Evolutionary conservation across 2,888 invertebrate genomes (phyloP), one percentile per base, ranked within the genome.

Genomic region (Ametastegia equiseti): DNA sequence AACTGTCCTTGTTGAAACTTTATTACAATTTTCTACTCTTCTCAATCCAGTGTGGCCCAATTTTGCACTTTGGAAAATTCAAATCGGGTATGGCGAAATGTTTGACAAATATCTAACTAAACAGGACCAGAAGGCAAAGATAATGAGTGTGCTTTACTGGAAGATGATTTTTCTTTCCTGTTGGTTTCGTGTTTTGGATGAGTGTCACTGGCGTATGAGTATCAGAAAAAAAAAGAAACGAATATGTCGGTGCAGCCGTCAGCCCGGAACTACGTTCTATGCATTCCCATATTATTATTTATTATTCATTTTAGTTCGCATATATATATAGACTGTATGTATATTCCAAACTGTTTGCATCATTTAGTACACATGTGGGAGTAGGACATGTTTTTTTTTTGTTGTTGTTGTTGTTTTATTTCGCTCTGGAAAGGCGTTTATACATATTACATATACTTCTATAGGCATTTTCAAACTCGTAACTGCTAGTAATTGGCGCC

Each of bases 191-290:
- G 5, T 36, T 65, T 33, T 6, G 54, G 19, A 60, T 84, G 83
- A 84, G 73, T 80, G 75, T 77, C 80, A 83, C 83, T 81, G 83
- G 54, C 60, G 23, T 65, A 57, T 54, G 23, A 19, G 33, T 54
- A 33, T 36, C 33, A 65, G 75, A 82, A 75, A 83, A 81, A 47
- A 80, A 33, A 73, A 75, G n/a, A 36, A 54, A 75, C 19, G 45
- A 71, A 54, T 75, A 75, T 75, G 73, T 75, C 73, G 57, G 71
- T 39, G 54, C 27, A 73, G 67, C 57, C 80, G 73, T 63, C 80
- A 77, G 65, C 78, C 82, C 81, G 84, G 84, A 84, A 84, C 83
- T 84, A 83, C 84, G 84, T 82, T 84, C 39, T 82, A 57, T 81
- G 84, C 80, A 82, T 84, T 83, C 81, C 57, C 75, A 63, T 83